Evolutionary conservation across 2,888 invertebrate species (phyloP), one percentile per base, ranked within the genome.

Genomic region (Plagiodera versicolora): DNA sequence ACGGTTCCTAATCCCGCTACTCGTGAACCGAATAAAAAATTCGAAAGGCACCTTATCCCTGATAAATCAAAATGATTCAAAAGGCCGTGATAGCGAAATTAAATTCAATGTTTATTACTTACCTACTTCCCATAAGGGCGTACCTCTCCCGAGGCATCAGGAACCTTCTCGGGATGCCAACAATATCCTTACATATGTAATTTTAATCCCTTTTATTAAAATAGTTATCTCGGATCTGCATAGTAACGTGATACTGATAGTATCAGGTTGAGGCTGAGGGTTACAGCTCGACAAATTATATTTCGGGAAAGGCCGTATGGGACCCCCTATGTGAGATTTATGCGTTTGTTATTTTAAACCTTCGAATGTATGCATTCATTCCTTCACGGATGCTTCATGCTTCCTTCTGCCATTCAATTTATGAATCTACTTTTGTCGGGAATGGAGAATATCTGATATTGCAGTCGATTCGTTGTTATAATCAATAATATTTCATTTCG

Each of bases 141-240:
- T 72, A 60, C 66, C 69, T 71, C 69, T 71, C 75, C 72, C 67
- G 61, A 70, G 69, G 74, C 69, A n/a, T n/a, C n/a, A n/a, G 14
- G 67, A 63, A 67, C 68, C 66, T n/a, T n/a, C 67, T 67, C 67
- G 73, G 72, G 72, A 71, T 69, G 63, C 70, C 68, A 69, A 77
- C 76, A 77, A 77, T 76, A 76, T 75, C 72, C 69, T 39, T 75
- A 78, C 78, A 78, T 76, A 78, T 79, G 79, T 78, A 78, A 77
- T 77, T 78, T 78, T 79, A 80, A 80, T 80, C 78, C 78, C 72
- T 74, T 76, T 77, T 77, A 78, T 79, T 78, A 75, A 75, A 79
- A 77, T 76, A 71, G 75, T 76, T 78, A 78, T 78, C 78, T 77
- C 52, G 64, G 73, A 77, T 78, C 77, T 78, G 73, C 72, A 77